Evolutionary conservation across 2,888 invertebrate genomes (phyloP), one percentile per base, ranked within the genome.

Genomic region (Uloborus plumipes): DNA sequence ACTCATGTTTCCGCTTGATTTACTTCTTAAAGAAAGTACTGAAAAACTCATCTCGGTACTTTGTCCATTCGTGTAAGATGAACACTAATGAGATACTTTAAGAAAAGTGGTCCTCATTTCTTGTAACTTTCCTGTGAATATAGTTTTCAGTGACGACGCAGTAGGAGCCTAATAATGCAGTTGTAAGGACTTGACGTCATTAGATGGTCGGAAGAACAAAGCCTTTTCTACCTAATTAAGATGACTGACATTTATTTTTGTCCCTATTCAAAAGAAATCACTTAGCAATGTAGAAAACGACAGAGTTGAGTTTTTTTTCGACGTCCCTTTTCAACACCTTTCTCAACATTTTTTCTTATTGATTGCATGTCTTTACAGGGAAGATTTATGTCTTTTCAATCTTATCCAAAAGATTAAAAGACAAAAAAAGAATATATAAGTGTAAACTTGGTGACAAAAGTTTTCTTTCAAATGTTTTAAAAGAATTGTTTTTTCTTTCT

Each of bases 51-150:
- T 39, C 9, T 39, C 39, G 39, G 39, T 39, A 9, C 9, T 65
- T 74, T 74, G 74, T 65, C 55, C 47, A 65, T 53, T 65, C 55
- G 74, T 74, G 65, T 61, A 65, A 55, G 65, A 74, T 51, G 39
- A 53, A 55, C 59, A 67, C 75, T 75, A 75, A 75, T 75, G 66
- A 75, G 75, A 75, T 75, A 58, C 67, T 75, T 75, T 67, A 66
- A 65, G 59, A 74, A 39, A 39, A 67, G 66, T 50, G 59, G 59
- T 59, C 59, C 67, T 75, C 74, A 53, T 74, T 55, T 55, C 55
- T n/a, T 66, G 64, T 50, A 26, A 59, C 22, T 20, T 75, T 66
- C 66, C 66, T 75, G 59, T 75, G 75, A 75, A 75, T 75, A 67
- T 75, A 75, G 67, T 75, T 75, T 67, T 75, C 75, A 67, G 66